Base-by-base conservation (phyloP, 1,140 invertebrate genomes). In the Papilio xuthus region DNA sequence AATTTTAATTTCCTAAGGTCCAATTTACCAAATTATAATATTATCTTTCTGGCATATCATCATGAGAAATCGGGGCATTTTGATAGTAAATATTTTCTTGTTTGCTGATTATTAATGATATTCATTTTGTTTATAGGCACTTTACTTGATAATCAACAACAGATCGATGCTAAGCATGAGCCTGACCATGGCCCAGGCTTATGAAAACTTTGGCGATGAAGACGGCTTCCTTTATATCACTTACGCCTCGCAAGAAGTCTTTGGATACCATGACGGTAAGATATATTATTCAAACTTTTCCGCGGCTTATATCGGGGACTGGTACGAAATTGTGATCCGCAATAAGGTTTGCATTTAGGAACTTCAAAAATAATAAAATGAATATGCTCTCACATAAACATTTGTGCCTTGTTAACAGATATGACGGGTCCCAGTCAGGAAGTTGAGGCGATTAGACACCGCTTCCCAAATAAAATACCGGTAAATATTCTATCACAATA, bases 161-260 rank as follows among this genome's bases (percentile, higher is more conserved):
- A 95, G 96, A 88, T 97, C 96, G 63, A 96, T 98, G 95, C 95
- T 96, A 1, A 97, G 96, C 80, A 95, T 97, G 92, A 97, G 97
- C 37, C 94, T 96, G 81, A 97, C 97, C 1, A 94, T 98, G 90
- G 95, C 96, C 2, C 97, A 98, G 89, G 95, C 97, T 0, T 98
- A 98, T 92, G 95, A 96, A 41, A 94, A 96, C 76, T 96, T 97
- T 85, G 95, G 95, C 74, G 96, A 97, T 85, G 95, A 96, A 63
- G 97, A 98, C 91, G 97, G 97, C 4, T 98, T 98, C 87, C 94
- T 98, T 0, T 98, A 98, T 85, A 95, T 98, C 83, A 97, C 97
- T 1, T 98, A 98, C 89, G 97, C 97, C 1, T 97, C 97, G 26
- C 97, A 98, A 94, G 97, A 98, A 95, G 97, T 97, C 83, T 98